Conservation (phyloP, 2,888 invertebrate genomes). For the Ctena decussata region DNA sequence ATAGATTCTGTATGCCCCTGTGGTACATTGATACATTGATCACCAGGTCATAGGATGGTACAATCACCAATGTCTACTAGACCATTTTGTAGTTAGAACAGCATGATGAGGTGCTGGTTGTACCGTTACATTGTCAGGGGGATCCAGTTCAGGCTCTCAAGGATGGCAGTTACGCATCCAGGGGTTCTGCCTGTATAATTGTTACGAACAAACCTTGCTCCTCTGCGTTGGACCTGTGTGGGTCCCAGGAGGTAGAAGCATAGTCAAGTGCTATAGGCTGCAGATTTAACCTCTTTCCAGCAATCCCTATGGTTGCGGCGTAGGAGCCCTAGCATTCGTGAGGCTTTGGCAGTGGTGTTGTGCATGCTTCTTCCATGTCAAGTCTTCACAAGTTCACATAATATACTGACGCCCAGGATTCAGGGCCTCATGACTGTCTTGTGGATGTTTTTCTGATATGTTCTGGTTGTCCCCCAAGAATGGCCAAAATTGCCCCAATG, state of each 20-base stretch:
- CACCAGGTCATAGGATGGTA: background rate
- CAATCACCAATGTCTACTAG: background rate
- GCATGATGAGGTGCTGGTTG: background rate
- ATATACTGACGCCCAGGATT: too few species aligned
- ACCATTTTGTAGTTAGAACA: background rate
- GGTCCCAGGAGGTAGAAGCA: background rate
- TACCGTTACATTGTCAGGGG: background rate
- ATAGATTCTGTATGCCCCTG: slow-evolving; percentile 17
- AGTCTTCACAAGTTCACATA: too few species aligned
- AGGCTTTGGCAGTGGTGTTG: background rate
- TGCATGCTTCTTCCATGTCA: background rate
- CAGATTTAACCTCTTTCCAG: background rate
- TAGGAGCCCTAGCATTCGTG: background rate
- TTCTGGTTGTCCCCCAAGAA: too few species aligned
- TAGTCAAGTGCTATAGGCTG: background rate
- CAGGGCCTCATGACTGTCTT: too few species aligned
- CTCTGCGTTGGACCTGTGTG: background rate
- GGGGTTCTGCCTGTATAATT: background rate
- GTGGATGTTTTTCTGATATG: too few species aligned
- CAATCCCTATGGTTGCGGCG: background rate
- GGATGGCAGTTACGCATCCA: background rate
- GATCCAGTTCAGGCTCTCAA: background rate
- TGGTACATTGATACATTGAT: background rate
- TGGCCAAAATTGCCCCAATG: too few species aligned
- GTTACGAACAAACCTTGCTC: slow-evolving; percentile 17